Evolutionary conservation across 1,140 invertebrate genomes (phyloP).

Genomic region (Lasaia peninsularis): DNA sequence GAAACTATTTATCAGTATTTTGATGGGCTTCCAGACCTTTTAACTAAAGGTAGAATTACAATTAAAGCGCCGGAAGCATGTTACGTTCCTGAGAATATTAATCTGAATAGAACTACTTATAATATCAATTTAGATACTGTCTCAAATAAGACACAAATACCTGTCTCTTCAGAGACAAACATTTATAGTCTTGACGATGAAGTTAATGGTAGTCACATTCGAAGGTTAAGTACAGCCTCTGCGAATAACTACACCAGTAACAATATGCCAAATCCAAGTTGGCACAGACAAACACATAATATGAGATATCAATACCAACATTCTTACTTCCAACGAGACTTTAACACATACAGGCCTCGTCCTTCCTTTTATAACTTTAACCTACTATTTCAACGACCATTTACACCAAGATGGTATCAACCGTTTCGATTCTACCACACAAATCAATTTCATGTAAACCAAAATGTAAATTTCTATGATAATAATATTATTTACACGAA

Average conservation of each 20-base stretch:
- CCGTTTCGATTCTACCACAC: conserved; percentile 11
- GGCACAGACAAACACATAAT: background rate
- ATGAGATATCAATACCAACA: conserved; percentile 26
- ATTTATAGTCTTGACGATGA: conserved; percentile 41
- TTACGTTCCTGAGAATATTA: conserved; percentile 49
- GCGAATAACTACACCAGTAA: conserved; percentile 4
- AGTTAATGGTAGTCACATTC: conserved; percentile 37
- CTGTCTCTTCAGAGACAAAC: conserved; percentile 24
- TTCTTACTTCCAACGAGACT: conserved; percentile 21
- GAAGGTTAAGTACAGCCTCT: conserved; percentile 28
- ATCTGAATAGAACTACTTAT: conserved; percentile 45
- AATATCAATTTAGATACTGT: conserved; percentile 51
- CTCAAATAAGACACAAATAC: conserved; percentile 26
- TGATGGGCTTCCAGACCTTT: conserved; percentile 41
- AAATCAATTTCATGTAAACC: conserved; percentile 14
- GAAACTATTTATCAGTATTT: conserved; percentile 33
- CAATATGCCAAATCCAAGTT: background rate
- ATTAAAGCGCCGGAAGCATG: conserved; percentile 45
- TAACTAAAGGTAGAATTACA: conserved; percentile 36
- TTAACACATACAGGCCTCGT: conserved; percentile 13
- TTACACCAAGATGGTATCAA: conserved; percentile 21
- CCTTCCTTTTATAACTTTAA: conserved; percentile 38
- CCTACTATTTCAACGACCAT: conserved; percentile 42
- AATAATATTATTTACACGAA: conserved; percentile 5
- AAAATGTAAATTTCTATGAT: conserved; percentile 16